phyloP scores from a whole-genome alignment of 2,797 vertebrate genomes.

The Odontamblyopus rebecca region DNA sequence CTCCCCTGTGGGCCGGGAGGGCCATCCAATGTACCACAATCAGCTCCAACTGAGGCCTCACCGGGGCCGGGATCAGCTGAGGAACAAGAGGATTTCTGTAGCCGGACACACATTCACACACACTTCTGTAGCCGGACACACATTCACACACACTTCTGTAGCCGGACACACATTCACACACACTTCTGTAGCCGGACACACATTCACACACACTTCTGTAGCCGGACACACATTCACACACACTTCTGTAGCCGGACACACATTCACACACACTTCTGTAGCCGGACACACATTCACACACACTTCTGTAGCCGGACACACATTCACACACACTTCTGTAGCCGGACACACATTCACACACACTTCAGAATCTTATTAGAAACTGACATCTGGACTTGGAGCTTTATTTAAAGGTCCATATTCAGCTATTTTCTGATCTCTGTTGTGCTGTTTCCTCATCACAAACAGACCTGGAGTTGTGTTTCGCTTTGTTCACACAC shows the following conservation, averaged over 20 bases:
- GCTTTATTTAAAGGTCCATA: no score
- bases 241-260: background rate
- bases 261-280: background rate
- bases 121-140: no score
- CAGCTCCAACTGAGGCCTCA: constrained; percentile 3
- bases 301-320: no score
- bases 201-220: background rate
- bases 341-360: background rate
- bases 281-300: background rate
- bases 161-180: background rate
- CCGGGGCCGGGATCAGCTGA: background rate
- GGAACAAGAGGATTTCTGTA: background rate
- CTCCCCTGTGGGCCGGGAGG: constrained; percentile 30
- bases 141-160: background rate
- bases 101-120: background rate
- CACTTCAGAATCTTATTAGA: no score
- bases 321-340: background rate
- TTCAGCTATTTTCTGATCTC: no score
- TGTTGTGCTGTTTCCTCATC: no score
- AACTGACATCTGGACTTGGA: no score
- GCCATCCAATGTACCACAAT: constrained; percentile 9
- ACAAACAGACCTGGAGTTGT: no score
- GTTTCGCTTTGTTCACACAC: no score
- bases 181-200: no score
- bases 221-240: background rate